Conservation (phyloP, 2,797 vertebrate genomes). For the Sebastes ruberrimus region DNA sequence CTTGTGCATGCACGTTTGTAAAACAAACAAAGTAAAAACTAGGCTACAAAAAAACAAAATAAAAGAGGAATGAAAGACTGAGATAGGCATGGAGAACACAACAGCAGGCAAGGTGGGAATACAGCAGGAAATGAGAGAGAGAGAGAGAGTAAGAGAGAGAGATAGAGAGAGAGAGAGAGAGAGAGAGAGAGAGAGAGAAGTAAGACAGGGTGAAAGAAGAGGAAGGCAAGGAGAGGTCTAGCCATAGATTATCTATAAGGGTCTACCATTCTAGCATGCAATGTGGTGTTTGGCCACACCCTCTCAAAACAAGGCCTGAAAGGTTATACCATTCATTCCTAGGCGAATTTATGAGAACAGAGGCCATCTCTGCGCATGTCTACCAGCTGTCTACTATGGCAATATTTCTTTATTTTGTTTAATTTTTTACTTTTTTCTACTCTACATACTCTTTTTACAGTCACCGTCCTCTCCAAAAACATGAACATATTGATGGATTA, state of each 20-base stretch:
- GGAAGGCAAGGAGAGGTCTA: constrained; percentile 85
- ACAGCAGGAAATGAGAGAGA: constrained; percentile 69
- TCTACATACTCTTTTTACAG: constrained; percentile 76
- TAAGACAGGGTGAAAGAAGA: constrained; percentile 71
- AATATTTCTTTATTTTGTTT: constrained; percentile 66
- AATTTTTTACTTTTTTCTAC: constrained; percentile 65
- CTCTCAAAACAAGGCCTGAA: constrained; percentile 87
- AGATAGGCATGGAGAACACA: constrained; percentile 81
- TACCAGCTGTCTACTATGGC: constrained; percentile 87
- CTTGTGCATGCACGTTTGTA: constrained; percentile 99
- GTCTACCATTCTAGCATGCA: constrained; percentile 99
- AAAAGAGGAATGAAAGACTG: constrained; percentile 76
- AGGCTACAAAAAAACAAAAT: constrained; percentile 73
- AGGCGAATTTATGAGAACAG: constrained; percentile 87
- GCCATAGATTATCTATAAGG: constrained; percentile 79
- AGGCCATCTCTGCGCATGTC: constrained; percentile 91
- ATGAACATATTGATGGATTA: constrained; percentile 76
- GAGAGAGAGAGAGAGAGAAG: constrained; percentile 11
- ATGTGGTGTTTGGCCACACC: constrained; percentile 93
- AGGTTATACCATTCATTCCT: constrained; percentile 82
- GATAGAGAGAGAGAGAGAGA: constrained; percentile 46
- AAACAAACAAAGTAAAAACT: constrained; percentile 89
- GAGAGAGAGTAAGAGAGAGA: constrained; percentile 49
- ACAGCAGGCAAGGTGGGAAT: constrained; percentile 78
- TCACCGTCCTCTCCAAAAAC: constrained; percentile 75